phyloP scores from a whole-genome alignment of 2,797 vertebrate genomes.

The Telmatherina bonti region DNA sequence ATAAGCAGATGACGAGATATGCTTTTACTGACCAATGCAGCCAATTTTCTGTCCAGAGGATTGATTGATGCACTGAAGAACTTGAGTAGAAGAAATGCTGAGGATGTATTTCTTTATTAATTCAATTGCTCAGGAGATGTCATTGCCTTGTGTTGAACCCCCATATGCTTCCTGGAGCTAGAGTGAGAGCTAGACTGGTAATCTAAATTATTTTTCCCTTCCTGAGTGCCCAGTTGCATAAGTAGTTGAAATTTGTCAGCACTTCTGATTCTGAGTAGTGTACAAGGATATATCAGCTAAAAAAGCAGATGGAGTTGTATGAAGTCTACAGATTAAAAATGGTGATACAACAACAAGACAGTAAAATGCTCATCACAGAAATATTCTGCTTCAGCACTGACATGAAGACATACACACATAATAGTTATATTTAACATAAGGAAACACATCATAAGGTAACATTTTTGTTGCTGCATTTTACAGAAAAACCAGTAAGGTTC shows the following conservation, averaged over 20 bases:
- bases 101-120: slow-evolving; percentile 44
- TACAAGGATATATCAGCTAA: slow-evolving; percentile 14
- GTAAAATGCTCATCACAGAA: not conserved
- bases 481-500: no score
- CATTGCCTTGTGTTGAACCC: slow-evolving; percentile 4
- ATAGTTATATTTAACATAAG: no score
- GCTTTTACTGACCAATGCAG: slow-evolving; percentile 29
- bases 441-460: no score
- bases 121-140: slow-evolving; percentile 8
- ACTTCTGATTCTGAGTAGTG: not conserved
- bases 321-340: not conserved
- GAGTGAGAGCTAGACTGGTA: slow-evolving; percentile 14
- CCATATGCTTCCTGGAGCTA: slow-evolving; percentile 4
- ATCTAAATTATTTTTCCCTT: slow-evolving; percentile 29
- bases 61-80: slow-evolving; percentile 38
- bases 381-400: not conserved
- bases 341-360: not conserved
- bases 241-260: slow-evolving; percentile 34
- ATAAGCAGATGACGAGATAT: slow-evolving; percentile 35
- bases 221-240: slow-evolving; percentile 12
- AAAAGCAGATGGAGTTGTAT: not conserved
- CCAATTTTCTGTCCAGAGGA: slow-evolving; percentile 26
- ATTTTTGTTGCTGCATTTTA: no score
- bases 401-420: no score
- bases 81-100: slow-evolving; percentile 37